Conservation (phyloP, 2,888 invertebrate genomes). For the Cantharis lateralis region DNA sequence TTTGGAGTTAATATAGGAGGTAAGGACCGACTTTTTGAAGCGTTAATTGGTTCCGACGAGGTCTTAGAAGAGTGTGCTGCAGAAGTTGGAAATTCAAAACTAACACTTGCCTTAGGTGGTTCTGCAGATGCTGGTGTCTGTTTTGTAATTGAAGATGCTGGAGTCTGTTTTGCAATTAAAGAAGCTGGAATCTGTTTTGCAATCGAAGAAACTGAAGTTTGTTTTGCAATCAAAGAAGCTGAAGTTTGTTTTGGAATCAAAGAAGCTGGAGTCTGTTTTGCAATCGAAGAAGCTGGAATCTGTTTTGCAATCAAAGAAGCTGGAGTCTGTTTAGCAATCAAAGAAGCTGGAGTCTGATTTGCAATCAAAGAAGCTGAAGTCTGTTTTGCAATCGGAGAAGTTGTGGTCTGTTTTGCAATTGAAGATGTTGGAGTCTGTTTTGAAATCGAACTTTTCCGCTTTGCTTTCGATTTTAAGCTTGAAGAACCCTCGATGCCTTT, state of each 20-base stretch:
- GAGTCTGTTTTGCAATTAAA: background rate
- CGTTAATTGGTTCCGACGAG: background rate
- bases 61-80: background rate
- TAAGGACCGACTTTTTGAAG: background rate
- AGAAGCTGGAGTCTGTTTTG: background rate
- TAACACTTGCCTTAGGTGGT: background rate
- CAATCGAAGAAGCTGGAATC: background rate
- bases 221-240: background rate
- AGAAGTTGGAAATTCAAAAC: background rate
- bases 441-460: background rate
- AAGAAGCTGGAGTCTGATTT: no score
- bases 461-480: background rate
- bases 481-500: background rate
- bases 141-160: background rate
- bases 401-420: no score
- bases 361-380: background rate
- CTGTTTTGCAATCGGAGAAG: background rate
- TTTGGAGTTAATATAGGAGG: conserved; percentile 2
- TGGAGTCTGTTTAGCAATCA: background rate
- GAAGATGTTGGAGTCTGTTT: background rate
- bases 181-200: background rate
- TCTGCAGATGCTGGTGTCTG: background rate
- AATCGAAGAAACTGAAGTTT: background rate
- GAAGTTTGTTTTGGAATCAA: background rate
- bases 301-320: background rate